Evolutionary conservation across 2,888 invertebrate genomes (phyloP), one percentile per base, ranked within the genome.

Genomic region (Axea sp.): DNA sequence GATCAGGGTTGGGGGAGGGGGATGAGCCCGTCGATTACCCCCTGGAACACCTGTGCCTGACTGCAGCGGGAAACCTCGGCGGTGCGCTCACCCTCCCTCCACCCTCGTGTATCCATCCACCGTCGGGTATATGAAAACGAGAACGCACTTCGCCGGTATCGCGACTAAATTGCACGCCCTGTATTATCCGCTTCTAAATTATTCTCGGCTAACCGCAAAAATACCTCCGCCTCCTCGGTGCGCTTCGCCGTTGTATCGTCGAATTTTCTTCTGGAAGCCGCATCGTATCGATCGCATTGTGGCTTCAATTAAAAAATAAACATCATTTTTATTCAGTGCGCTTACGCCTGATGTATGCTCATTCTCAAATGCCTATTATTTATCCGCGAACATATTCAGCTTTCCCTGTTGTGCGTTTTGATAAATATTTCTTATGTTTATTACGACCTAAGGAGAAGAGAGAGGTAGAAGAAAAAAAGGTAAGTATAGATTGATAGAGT

Each of bases 121-220:
- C 43, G 22, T 41, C 43, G 62, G 67, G 77, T 84, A 78, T 82
- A 83, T 79, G 81, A 82, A 83, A 83, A 82, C 79, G 80, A 80
- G 78, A 83, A 80, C 84, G 83, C 83, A 83, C 83, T 84, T 79
- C 77, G 69, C 75, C 77, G 72, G 77, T 53, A 76, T 77, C 79
- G 77, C 76, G 73, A 77, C 80, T 77, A 80, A 84, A 84, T 82
- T 83, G 78, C 81, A 79, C 78, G 69, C 62, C 75, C 77, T 68
- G 78, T 79, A 81, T 83, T 81, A 83, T 81, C 80, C 80, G 69
- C 77, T 79, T 78, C 80, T 85, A 82, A 86, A 86, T 87, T 85
- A 86, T 86, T 84, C 82, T 78, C 80, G 71, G 79, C 76, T 82
- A 85, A 84, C 84, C 86, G 77, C 85, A 86, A 85, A 86, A 86